Conservation (phyloP, 2,888 invertebrate species). For the Apoda limacodes region DNA sequence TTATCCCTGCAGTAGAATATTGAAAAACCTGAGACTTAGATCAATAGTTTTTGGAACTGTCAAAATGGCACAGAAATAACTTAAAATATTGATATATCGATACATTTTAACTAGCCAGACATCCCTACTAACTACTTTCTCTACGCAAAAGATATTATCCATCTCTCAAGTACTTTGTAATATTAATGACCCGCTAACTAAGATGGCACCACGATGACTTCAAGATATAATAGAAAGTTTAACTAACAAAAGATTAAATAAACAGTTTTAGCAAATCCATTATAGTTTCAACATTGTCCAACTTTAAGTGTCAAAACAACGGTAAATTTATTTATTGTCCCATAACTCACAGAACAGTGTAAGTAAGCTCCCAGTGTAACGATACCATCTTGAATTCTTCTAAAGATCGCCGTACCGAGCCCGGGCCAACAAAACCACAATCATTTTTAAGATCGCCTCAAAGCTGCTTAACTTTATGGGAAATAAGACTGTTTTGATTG, state of each 20-base stretch:
- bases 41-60: too few species aligned
- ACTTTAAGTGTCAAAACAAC: conserved; percentile 60
- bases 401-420: conserved; percentile 25
- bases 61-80: too few species aligned
- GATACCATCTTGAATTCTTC: conserved; percentile 62
- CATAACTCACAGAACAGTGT: conserved; percentile 62
- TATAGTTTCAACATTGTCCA: conserved; percentile 33
- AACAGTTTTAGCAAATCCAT: conserved; percentile 29
- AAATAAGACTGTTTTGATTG: conserved; percentile 49
- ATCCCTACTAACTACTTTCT: too few species aligned
- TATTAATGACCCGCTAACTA: too few species aligned
- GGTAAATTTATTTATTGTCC: conserved; percentile 60
- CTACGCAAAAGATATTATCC: too few species aligned
- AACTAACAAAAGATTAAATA: conserved; percentile 19
- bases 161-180: too few species aligned
- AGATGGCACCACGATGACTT: too few species aligned
- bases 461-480: conserved; percentile 49
- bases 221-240: too few species aligned
- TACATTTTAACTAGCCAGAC: too few species aligned
- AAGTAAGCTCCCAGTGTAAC: conserved; percentile 53
- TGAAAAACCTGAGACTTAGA: too few species aligned
- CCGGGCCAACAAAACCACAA: conserved; percentile 16
- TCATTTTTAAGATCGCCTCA: conserved; percentile 34
- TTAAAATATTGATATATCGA: too few species aligned
- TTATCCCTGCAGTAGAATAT: too few species aligned